Evolutionary conservation across 2,888 invertebrate species (phyloP).

Genomic region (Eulithis testata): DNA sequence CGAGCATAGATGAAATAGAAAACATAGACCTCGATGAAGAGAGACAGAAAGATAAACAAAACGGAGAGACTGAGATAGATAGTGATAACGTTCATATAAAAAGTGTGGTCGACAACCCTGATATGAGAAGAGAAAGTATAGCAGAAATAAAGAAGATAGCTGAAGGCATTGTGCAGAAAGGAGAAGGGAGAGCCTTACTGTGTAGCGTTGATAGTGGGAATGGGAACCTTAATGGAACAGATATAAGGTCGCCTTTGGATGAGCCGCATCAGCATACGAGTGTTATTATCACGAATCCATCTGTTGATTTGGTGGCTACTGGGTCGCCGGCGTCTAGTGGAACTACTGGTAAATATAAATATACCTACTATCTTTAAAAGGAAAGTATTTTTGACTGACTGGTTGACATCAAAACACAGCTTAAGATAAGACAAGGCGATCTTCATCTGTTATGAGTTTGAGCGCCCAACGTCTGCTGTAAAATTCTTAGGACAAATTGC

Average conservation of each 20-base stretch:
- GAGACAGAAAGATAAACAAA: conserved; percentile 70
- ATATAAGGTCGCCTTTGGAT: conserved; percentile 67
- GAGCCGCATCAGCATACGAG: conserved; percentile 82
- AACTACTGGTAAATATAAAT: conserved; percentile 64
- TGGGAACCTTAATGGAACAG: conserved; percentile 68
- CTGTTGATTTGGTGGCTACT: conserved; percentile 85
- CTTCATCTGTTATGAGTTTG: no score
- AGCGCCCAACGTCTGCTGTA: no score
- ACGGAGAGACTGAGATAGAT: conserved; percentile 84
- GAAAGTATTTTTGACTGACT: no score
- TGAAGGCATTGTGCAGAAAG: conserved; percentile 80
- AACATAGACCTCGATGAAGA: conserved; percentile 76
- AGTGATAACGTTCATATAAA: conserved; percentile 73
- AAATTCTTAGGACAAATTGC: no score
- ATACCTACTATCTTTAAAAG: no score
- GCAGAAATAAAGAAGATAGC: conserved; percentile 78
- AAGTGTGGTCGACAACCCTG: conserved; percentile 77
- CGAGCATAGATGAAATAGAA: conserved; percentile 79
- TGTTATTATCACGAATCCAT: conserved; percentile 89
- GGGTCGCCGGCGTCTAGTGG: conserved; percentile 77
- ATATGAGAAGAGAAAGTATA: conserved; percentile 78
- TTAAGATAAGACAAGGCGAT: no score
- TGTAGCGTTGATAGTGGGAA: conserved; percentile 79
- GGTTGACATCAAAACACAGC: no score
- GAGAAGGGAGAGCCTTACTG: conserved; percentile 72